Evolutionary conservation across 1,140 invertebrate genomes (phyloP), one percentile per base, ranked within the genome.

Genomic region (Micrasema longulum): DNA sequence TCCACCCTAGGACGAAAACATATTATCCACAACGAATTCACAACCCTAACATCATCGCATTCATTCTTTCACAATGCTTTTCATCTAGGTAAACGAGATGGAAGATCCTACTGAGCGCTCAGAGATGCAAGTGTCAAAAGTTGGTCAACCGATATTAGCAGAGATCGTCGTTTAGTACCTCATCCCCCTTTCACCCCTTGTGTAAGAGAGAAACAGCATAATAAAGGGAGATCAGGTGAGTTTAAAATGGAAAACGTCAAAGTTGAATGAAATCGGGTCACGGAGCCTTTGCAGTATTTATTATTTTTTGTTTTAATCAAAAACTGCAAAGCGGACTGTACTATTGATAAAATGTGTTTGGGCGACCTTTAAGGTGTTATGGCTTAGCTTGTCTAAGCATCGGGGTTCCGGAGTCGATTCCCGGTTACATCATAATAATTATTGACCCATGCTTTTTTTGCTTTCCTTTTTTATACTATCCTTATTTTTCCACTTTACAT

Each of bases 221-320:
- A 12, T 41, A 14, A 10, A 18, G 55, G 4, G 36, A 41, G 14
- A 16, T 12, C 9, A 12, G 7, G 22, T 14, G 14, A 14, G n/a
- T 50, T 52, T 48, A 1, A 20, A 38, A 64, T 48, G 55, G 69
- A 71, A 53, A 74, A 75, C 73, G 73, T 75, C 69, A 75, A 69
- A 75, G 69, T 75, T 75, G 73, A 71, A 75, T 75, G 69, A 60
- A 75, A 75, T 71, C 73, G 72, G 73, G 73, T 75, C 73, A 75
- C 55, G 52, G 64, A 63, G 66, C 67, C 57, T 65, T 69, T 64
- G 55, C 36, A n/a, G 16, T 43, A 53, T 38, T 52, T 72, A 67
- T 67, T 67, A 36, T 65, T 50, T n/a, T n/a, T n/a, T n/a, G n/a
- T n/a, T n/a, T n/a, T n/a, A n/a, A n/a, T n/a, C n/a, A n/a, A n/a